These are phyloP conservation scores for Amaurobius ferox DNA, from an alignment of 2,888 invertebrate species.

Conservation along the genomic window DNA sequence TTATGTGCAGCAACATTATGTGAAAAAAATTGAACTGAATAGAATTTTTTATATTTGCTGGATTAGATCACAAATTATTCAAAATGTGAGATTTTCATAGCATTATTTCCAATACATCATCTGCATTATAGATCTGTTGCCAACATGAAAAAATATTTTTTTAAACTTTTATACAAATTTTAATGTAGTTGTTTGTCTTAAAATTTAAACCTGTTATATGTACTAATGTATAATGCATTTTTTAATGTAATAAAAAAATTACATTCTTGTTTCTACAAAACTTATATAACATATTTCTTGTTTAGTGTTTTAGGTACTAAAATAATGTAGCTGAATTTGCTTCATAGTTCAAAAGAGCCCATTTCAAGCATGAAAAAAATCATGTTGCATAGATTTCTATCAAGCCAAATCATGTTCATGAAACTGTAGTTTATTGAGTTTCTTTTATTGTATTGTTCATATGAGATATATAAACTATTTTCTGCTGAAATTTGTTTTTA, in stretches of 20 bases:
- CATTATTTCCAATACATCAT: too few species aligned
- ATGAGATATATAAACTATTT: constrained; percentile 12
- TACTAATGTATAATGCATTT: background rate
- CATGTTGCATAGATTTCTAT: constrained; percentile 8
- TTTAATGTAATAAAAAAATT: background rate
- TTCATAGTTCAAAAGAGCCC: background rate
- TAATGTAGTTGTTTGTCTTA: too few species aligned
- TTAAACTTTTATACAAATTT: too few species aligned
- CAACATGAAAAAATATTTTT: too few species aligned
- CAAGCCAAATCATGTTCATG: background rate
- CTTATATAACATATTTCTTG: background rate
- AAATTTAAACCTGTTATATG: too few species aligned
- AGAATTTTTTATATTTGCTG: too few species aligned
- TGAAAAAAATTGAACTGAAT: too few species aligned
- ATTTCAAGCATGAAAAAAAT: background rate
- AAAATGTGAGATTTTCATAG: too few species aligned
- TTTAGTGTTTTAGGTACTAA: constrained; percentile 6
- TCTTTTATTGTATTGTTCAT: constrained; percentile 11
- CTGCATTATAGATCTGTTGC: too few species aligned
- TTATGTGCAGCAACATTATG: too few species aligned
- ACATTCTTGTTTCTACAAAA: background rate
- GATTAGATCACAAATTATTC: too few species aligned
- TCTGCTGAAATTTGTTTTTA: background rate
- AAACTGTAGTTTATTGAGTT: background rate
- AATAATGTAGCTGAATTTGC: background rate